phyloP scores from a whole-genome alignment of 2,888 invertebrate genomes.

The Machimus atricapillus region DNA sequence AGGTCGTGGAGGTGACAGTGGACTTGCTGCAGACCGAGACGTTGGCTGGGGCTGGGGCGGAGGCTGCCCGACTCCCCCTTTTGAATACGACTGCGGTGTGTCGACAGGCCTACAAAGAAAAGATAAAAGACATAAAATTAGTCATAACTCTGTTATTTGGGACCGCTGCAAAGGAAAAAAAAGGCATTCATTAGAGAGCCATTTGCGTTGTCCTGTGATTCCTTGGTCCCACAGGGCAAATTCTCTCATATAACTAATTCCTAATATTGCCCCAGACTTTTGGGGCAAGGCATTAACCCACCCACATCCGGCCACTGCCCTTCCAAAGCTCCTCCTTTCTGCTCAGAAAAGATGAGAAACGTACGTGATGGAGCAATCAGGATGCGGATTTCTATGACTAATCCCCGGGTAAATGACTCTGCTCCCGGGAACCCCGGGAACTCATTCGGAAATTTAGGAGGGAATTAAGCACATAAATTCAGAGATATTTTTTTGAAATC shows the following conservation, averaged over 20 bases:
- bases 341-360: not conserved
- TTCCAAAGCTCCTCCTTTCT: not conserved
- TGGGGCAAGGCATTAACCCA: not conserved
- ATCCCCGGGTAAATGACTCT: constrained; percentile 8
- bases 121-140: not conserved
- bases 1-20: constrained; percentile 60
- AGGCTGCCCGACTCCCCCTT: constrained; percentile 55
- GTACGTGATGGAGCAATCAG: constrained; percentile 14
- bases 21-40: constrained; percentile 61
- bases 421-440: not conserved
- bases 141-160: not conserved
- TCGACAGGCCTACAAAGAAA: constrained; percentile 59
- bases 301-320: not conserved
- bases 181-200: not conserved
- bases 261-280: not conserved
- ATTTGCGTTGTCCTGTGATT: not conserved
- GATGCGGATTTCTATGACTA: not conserved
- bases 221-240: not conserved
- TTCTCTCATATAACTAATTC: not conserved
- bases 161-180: not conserved
- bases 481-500: not conserved
- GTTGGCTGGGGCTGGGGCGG: constrained; percentile 53
- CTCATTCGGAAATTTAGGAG: not conserved
- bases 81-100: constrained; percentile 59
- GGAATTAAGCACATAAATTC: constrained; percentile 6